Percentiles rank a stretch among this genome's conserved stretches.
phyloP scores from a whole-genome alignment of 2,888 invertebrate genomes.

The Thysanoteuthis rhombus region DNA sequence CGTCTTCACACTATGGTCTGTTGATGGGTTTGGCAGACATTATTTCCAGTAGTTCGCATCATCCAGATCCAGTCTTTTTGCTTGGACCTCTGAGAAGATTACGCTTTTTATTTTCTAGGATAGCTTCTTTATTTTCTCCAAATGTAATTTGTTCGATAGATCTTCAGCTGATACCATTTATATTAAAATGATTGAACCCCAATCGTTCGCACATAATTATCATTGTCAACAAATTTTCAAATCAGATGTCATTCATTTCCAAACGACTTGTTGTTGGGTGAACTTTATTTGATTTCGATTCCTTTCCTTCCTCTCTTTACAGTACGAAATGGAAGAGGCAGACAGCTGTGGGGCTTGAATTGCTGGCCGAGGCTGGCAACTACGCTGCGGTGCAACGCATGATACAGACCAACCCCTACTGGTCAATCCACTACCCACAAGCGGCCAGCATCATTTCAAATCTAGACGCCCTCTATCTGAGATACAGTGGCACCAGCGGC shows the following conservation, averaged over 20 bases:
- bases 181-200: too few relatives aligned
- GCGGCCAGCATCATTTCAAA: constrained; percentile 58
- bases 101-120: too few relatives aligned
- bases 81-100: too few relatives aligned
- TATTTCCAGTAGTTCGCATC: too few relatives aligned
- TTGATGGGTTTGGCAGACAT: too few relatives aligned
- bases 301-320: constrained; percentile 53
- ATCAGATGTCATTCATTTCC: neutral
- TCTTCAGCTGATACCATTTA: too few relatives aligned
- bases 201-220: too few relatives aligned
- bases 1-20: too few relatives aligned
- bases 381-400: constrained; percentile 97
- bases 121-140: too few relatives aligned
- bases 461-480: constrained; percentile 60
- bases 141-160: too few relatives aligned
- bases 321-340: constrained; percentile 99
- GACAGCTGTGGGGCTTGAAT: constrained; percentile 95
- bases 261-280: neutral
- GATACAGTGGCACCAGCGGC: constrained; percentile 45
- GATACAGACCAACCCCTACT: constrained; percentile 68
- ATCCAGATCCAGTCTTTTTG: too few relatives aligned
- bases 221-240: too few relatives aligned
- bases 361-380: constrained; percentile 96
- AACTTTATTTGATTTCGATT: neutral
- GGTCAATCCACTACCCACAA: constrained; percentile 66